phyloP scores from a whole-genome alignment of 2,113 vertebrate species.

The Petromus typicus region DNA sequence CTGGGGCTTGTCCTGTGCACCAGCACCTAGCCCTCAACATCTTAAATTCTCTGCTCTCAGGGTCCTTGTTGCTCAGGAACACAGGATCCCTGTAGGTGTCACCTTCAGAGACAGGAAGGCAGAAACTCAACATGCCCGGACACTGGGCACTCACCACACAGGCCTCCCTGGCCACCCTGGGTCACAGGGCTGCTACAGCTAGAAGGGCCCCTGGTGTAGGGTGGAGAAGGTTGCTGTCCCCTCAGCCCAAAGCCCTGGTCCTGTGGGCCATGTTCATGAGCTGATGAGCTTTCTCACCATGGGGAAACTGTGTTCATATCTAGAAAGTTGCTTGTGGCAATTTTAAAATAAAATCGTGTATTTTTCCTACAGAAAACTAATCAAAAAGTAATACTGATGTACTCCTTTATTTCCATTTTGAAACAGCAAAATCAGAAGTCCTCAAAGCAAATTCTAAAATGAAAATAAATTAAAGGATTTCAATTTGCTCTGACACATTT shows the following conservation, averaged over 20 bases:
- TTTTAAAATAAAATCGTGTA: constrained; percentile 49
- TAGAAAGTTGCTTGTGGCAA: neutral
- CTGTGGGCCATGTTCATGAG: neutral
- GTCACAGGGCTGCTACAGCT: neutral
- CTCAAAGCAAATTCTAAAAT: neutral
- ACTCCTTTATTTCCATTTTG: constrained; percentile 31
- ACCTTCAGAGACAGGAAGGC: neutral
- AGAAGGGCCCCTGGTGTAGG: rapidly evolving
- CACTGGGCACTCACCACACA: neutral
- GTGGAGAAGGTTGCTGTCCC: rapidly evolving
- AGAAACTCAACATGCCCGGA: neutral
- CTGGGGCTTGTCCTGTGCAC: neutral
- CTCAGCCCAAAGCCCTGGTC: rapidly evolving
- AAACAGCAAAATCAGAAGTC: neutral
- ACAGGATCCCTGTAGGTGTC: neutral
- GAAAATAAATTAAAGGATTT: neutral
- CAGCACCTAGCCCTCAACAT: too few species aligned
- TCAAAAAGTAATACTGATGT: constrained; percentile 21
- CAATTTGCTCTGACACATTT: neutral
- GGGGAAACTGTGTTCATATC: neutral
- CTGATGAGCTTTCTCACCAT: neutral
- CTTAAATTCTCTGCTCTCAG: rapidly evolving
- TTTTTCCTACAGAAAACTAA: constrained; percentile 41
- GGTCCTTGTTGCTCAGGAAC: neutral
- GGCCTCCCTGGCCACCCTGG: too few species aligned